These are phyloP conservation scores for Lasiurus cinereus DNA, from an alignment of 2,113 vertebrate genomes.

Conservation along the genomic window DNA sequence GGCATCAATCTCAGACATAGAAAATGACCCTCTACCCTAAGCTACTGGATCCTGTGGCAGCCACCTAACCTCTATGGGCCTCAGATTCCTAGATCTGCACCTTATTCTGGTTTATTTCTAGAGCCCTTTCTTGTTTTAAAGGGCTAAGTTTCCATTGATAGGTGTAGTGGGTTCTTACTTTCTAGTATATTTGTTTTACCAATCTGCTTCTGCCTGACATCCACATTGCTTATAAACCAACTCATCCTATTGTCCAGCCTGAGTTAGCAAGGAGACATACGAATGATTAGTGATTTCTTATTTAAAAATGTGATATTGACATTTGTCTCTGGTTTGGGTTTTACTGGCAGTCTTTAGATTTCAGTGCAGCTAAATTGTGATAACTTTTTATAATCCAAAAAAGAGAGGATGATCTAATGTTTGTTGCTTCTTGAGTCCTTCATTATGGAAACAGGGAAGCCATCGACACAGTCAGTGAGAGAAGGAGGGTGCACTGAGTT, in stretches of 20 bases:
- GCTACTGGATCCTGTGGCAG: background rate
- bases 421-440: slow-evolving; percentile 9
- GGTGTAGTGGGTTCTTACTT: background rate
- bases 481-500: background rate
- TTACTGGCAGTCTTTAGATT: background rate
- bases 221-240: background rate
- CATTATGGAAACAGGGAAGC: background rate
- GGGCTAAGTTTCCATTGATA: background rate
- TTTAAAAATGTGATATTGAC: background rate
- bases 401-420: background rate
- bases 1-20: background rate
- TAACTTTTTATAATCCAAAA: slow-evolving; percentile 7
- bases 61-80: background rate
- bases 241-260: background rate
- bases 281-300: background rate
- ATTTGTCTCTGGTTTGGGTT: slow-evolving; percentile 20
- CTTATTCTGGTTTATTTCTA: background rate
- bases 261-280: background rate
- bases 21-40: background rate
- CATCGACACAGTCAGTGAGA: background rate
- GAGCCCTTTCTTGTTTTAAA: background rate
- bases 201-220: background rate
- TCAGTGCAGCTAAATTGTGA: background rate
- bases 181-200: background rate
- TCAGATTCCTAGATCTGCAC: background rate